These are phyloP conservation scores for Drosophila dunni DNA, from an alignment of 1,140 invertebrate species.

Conservation along the genomic window DNA sequence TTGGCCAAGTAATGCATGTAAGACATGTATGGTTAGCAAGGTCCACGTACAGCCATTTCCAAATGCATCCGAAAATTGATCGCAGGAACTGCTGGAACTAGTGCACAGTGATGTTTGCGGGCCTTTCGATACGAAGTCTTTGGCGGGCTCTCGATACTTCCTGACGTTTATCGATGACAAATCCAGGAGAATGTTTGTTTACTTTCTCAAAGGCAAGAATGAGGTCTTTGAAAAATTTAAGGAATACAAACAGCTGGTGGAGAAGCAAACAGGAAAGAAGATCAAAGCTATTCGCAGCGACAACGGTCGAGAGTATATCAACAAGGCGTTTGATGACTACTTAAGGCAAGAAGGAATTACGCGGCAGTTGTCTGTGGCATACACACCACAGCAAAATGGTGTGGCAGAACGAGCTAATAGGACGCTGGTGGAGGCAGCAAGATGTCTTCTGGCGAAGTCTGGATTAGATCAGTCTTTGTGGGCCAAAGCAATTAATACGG, in stretches of 20 bases:
- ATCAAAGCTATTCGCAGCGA: conserved; percentile 4
- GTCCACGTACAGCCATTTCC: too few species aligned
- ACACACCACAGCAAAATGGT: background rate
- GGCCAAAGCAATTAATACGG: too few species aligned
- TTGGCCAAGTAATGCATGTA: too few species aligned
- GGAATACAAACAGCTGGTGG: conserved; percentile 6
- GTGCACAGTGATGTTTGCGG: background rate
- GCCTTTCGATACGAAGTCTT: background rate
- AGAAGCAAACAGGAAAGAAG: conserved; percentile 3
- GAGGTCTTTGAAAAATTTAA: conserved; percentile 6
- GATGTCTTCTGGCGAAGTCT: too few species aligned
- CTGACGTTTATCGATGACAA: too few species aligned
- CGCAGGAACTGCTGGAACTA: background rate
- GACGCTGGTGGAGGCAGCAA: background rate
- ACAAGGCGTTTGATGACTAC: background rate
- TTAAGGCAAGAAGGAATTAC: too few species aligned
- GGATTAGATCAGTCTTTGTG: too few species aligned
- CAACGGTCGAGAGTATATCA: conserved; percentile 9
- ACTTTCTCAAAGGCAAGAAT: conserved; percentile 7
- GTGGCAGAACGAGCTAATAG: background rate
- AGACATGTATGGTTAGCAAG: too few species aligned
- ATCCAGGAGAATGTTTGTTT: conserved; percentile 8
- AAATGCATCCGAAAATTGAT: too few species aligned
- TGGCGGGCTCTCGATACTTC: background rate
- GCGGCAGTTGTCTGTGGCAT: background rate